Percentiles rank a stretch among this genome's conserved stretches.
These are phyloP conservation scores for Poecilia latipinna DNA, from an alignment of 2,113 vertebrate genomes.

Conservation along the genomic window DNA sequence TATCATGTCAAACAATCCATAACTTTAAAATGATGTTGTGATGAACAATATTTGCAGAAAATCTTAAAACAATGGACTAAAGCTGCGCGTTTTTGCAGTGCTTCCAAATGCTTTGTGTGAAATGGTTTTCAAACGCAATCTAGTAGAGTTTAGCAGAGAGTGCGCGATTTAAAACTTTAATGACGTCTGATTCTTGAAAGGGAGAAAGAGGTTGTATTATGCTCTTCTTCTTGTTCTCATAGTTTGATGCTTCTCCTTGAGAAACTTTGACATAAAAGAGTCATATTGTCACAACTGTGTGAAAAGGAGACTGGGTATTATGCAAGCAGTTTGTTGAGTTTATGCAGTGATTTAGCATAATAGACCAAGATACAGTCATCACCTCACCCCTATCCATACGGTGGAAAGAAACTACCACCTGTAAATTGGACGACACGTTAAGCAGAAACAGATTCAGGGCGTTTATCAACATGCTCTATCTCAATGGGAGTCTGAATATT, in stretches of 20 bases:
- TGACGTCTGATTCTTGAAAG: conserved; percentile 19
- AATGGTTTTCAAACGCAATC: conserved; percentile 45
- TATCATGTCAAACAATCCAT: conserved; percentile 37
- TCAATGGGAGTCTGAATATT: neutral
- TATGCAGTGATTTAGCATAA: neutral
- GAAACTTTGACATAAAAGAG: conserved; percentile 1
- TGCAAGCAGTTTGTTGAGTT: conserved; percentile 4
- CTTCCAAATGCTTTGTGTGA: conserved; percentile 37
- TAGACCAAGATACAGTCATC: neutral
- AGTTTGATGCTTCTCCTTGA: conserved; percentile 39
- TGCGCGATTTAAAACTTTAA: conserved; percentile 28
- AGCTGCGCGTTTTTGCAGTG: conserved; percentile 38
- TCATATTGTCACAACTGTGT: neutral
- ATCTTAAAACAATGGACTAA: conserved; percentile 38
- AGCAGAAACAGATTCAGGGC: neutral
- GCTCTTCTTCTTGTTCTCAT: neutral
- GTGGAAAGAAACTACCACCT: neutral
- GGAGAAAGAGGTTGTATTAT: conserved; percentile 5
- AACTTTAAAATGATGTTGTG: conserved; percentile 39
- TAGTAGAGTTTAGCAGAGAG: conserved; percentile 19
- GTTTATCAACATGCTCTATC: neutral
- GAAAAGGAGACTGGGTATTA: neutral
- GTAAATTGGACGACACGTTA: neutral
- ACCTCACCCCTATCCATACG: neutral
- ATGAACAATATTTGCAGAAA: conserved; percentile 43